Evolutionary conservation across 1,140 invertebrate species (phyloP).

Genomic region (Drosophila ercepeae): DNA sequence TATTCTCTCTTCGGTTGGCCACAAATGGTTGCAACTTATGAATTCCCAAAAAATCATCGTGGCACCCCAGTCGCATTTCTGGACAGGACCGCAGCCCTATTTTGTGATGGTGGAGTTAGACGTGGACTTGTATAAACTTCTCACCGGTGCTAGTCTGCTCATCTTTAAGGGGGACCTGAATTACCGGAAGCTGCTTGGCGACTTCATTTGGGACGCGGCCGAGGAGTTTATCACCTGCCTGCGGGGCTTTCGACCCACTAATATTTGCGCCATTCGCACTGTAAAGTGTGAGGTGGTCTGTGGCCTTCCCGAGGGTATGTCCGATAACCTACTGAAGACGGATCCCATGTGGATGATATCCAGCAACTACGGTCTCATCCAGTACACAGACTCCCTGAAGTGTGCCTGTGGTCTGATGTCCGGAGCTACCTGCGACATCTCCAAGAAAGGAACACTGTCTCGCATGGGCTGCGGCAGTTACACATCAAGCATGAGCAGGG

Average conservation of each 20-base stretch:
- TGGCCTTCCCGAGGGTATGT: constrained; percentile 88
- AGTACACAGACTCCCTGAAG: constrained; percentile 71
- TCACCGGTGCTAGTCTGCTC: constrained; percentile 88
- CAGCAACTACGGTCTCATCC: constrained; percentile 90
- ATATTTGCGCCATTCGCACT: constrained; percentile 92
- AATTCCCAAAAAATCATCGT: constrained; percentile 83
- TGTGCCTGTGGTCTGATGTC: constrained; percentile 36
- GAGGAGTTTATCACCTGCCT: constrained; percentile 89
- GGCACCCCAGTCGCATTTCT: constrained; percentile 88
- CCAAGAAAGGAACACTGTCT: background rate
- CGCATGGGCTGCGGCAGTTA: background rate
- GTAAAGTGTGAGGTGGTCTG: constrained; percentile 96
- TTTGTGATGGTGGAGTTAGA: constrained; percentile 89
- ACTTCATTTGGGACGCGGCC: constrained; percentile 92
- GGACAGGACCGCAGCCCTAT: constrained; percentile 93
- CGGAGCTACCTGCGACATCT: background rate
- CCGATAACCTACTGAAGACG: constrained; percentile 85
- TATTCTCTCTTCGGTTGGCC: constrained; percentile 83
- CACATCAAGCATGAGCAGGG: background rate
- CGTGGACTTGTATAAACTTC: constrained; percentile 88
- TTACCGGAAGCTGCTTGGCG: constrained; percentile 96
- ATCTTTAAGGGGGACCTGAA: constrained; percentile 99
- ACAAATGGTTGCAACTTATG: constrained; percentile 85
- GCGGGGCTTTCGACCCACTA: constrained; percentile 92
- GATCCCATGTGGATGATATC: constrained; percentile 93